These are phyloP conservation scores for Lithophane leautieri DNA, from an alignment of 2,888 invertebrate species.

Conservation along the genomic window DNA sequence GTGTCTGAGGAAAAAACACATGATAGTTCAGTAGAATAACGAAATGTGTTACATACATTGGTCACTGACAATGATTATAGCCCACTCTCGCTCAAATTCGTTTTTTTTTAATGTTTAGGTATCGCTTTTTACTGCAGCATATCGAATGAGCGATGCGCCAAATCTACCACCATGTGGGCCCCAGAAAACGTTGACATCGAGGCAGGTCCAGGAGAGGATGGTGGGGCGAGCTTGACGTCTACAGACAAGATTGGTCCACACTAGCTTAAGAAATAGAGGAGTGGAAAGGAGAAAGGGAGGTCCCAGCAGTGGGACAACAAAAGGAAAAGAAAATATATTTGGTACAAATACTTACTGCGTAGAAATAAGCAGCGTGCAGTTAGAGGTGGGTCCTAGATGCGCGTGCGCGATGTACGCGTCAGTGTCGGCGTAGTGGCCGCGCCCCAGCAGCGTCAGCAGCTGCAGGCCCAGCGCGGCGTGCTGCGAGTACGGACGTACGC, in stretches of 20 bases:
- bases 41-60: neutral
- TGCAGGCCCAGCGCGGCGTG: slow-evolving; percentile 93
- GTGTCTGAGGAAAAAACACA: slow-evolving; percentile 87
- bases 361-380: slow-evolving; percentile 92
- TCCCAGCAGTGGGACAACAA: too few relatives aligned
- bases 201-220: too few relatives aligned
- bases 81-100: neutral
- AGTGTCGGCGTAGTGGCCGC: slow-evolving; percentile 91
- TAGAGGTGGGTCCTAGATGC: slow-evolving; percentile 78
- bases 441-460: slow-evolving; percentile 91
- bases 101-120: too few relatives aligned
- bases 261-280: too few relatives aligned
- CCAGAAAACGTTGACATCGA: too few relatives aligned
- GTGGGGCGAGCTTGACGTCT: too few relatives aligned
- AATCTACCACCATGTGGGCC: too few relatives aligned
- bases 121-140: neutral
- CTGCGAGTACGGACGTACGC: slow-evolving; percentile 93
- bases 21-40: neutral
- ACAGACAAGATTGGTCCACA: too few relatives aligned
- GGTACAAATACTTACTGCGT: slow-evolving; percentile 82
- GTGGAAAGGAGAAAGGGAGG: too few relatives aligned
- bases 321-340: too few relatives aligned
- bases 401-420: slow-evolving; percentile 92
- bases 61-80: neutral
- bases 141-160: too few relatives aligned